phyloP scores from a whole-genome alignment of 1,140 invertebrate genomes.

The Arctopsyche grandis region DNA sequence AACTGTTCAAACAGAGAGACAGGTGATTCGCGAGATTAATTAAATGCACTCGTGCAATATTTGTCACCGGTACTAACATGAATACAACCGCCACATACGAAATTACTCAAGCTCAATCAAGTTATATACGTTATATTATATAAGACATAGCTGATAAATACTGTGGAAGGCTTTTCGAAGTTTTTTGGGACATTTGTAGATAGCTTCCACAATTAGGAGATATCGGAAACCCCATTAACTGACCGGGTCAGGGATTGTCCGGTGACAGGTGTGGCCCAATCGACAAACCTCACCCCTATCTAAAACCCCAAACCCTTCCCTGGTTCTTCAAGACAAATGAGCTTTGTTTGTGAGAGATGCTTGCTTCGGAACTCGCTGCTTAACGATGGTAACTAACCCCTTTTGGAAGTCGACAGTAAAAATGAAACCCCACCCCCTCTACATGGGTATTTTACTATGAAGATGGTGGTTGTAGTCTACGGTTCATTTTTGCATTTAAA shows the following conservation, averaged over 20 bases:
- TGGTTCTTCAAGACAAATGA: constrained; percentile 43
- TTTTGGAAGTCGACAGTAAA: constrained; percentile 43
- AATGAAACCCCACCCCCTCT: constrained; percentile 23
- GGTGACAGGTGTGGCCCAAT: constrained; percentile 27
- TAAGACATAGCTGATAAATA: too few relatives aligned
- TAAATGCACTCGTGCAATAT: neutral
- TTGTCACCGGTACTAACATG: neutral
- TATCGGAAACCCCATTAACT: constrained; percentile 36
- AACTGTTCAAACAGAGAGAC: neutral
- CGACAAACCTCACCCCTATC: neutral
- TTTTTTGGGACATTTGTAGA: neutral
- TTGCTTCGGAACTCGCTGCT: constrained; percentile 28
- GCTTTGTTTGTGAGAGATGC: constrained; percentile 49
- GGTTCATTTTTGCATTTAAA: constrained; percentile 9
- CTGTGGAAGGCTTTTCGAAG: neutral
- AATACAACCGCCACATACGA: too few relatives aligned
- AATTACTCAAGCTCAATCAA: too few relatives aligned
- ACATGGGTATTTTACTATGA: constrained; percentile 49
- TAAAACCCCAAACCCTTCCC: neutral
- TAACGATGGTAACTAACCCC: constrained; percentile 18
- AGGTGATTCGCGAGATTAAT: constrained; percentile 6
- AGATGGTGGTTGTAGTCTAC: constrained; percentile 35
- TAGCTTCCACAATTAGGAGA: constrained; percentile 22
- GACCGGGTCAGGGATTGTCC: neutral
- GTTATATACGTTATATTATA: too few relatives aligned